Conservation (phyloP, 1,140 invertebrate species). For the Oryctes rhinoceros region DNA sequence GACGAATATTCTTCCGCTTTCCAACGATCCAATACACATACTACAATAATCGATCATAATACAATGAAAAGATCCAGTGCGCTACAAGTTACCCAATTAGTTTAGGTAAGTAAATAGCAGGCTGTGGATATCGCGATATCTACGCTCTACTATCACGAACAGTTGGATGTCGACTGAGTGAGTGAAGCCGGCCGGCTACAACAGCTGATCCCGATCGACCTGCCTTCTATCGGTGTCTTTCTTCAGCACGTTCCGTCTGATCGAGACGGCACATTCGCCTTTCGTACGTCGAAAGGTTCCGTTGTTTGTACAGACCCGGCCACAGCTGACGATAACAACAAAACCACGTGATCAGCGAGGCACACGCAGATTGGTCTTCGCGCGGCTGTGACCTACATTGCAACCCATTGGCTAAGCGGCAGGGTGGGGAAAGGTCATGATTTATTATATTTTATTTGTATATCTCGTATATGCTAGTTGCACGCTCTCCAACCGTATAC, state of each 20-base stretch:
- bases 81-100: not conserved
- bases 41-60: constrained; percentile 49
- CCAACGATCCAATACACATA: constrained; percentile 50
- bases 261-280: not conserved
- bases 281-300: constrained; percentile 8
- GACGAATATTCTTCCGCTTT: constrained; percentile 25
- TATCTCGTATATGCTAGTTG: not conserved
- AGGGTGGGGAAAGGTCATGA: constrained; percentile 57
- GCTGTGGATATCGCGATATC: not conserved
- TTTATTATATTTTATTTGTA: constrained; percentile 28
- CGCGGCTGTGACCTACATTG: constrained; percentile 58
- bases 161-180: constrained; percentile 54
- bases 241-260: not conserved
- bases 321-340: constrained; percentile 63
- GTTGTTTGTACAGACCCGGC: constrained; percentile 55
- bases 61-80: constrained; percentile 22
- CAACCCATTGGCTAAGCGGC: constrained; percentile 51
- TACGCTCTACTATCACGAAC: constrained; percentile 42
- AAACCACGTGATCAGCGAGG: constrained; percentile 58
- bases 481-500: not conserved
- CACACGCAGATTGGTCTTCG: constrained; percentile 48
- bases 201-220: constrained; percentile 56
- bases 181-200: constrained; percentile 56
- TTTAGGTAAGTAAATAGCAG: not conserved
- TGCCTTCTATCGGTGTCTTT: constrained; percentile 43